These are phyloP conservation scores for Craseonycteris thonglongyai DNA, from an alignment of 2,113 vertebrate species.

Conservation along the genomic window DNA sequence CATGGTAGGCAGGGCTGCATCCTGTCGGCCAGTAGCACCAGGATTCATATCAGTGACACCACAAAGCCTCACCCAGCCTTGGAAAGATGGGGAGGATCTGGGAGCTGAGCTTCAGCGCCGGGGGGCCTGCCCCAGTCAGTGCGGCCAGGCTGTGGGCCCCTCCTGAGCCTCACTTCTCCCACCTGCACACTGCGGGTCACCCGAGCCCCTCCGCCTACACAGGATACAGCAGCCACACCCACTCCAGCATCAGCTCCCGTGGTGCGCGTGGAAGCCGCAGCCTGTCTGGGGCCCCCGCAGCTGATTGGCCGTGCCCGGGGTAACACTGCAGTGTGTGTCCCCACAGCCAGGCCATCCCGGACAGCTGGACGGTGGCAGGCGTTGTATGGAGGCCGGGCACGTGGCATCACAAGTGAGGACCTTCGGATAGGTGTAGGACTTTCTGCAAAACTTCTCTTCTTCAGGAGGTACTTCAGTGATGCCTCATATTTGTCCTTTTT, in stretches of 20 bases:
- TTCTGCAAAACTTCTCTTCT: neutral
- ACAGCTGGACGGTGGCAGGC: neutral
- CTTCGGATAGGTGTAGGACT: accelerated
- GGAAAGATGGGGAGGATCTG: neutral
- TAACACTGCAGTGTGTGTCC: no score
- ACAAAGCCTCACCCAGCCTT: neutral
- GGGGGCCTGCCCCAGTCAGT: no score
- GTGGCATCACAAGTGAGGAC: accelerated
- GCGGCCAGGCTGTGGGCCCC: no score
- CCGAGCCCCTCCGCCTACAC: neutral
- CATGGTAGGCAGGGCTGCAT: neutral
- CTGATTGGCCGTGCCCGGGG: neutral
- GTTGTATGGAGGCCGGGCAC: neutral
- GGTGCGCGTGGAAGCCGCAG: accelerated
- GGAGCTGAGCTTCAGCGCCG: neutral
- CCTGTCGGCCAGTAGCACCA: neutral
- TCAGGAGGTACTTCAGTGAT: accelerated
- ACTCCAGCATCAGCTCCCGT: accelerated
- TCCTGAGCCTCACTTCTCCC: neutral
- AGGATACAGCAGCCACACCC: accelerated
- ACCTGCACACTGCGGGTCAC: accelerated
- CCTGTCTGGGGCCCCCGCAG: neutral
- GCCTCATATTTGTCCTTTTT: neutral
- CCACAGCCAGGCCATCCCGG: neutral
- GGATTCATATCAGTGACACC: neutral